Evolutionary conservation across 2,797 vertebrate species (phyloP).

Genomic region (Atherinosoma microstoma): DNA sequence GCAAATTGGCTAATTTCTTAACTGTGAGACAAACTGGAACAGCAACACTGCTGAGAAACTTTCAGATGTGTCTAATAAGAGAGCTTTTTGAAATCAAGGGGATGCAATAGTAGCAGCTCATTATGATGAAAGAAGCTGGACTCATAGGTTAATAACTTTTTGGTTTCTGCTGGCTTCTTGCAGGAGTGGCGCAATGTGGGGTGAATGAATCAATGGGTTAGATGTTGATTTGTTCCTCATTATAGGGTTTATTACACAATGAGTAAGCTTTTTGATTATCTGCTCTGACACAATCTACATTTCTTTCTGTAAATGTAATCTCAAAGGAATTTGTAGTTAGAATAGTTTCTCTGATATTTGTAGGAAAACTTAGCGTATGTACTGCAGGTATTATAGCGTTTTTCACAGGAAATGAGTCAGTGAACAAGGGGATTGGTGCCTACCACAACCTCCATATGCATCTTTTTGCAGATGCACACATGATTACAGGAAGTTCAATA

Average conservation of each 20-base stretch:
- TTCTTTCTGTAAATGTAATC: slow-evolving; percentile 24
- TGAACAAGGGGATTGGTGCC: slow-evolving; percentile 35
- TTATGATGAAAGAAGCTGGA: slow-evolving; percentile 44
- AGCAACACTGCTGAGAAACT: slow-evolving; percentile 16
- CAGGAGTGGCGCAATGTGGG: slow-evolving; percentile 42
- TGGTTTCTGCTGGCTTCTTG: slow-evolving; percentile 45
- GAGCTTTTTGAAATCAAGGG: not conserved
- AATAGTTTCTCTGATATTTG: slow-evolving; percentile 45
- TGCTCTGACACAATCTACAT: slow-evolving; percentile 25
- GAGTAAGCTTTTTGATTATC: slow-evolving; percentile 27
- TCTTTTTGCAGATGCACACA: slow-evolving; percentile 31
- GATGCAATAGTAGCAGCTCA: slow-evolving; percentile 21
- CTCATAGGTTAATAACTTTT: slow-evolving; percentile 34
- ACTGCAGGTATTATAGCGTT: slow-evolving; percentile 31
- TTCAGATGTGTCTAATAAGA: slow-evolving; percentile 8
- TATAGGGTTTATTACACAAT: slow-evolving; percentile 27
- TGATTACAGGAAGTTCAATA: slow-evolving; percentile 27
- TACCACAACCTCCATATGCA: slow-evolving; percentile 22
- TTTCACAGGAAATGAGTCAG: slow-evolving; percentile 41
- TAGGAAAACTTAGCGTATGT: slow-evolving; percentile 21
- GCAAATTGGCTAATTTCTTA: slow-evolving; percentile 21
- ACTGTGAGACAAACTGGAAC: slow-evolving; percentile 4
- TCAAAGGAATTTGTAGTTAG: slow-evolving; percentile 32
- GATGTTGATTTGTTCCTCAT: slow-evolving; percentile 25
- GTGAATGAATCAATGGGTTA: slow-evolving; percentile 37